These are phyloP conservation scores for Odocoileus virginianus DNA, from an alignment of 2,113 vertebrate species.

Conservation along the genomic window DNA sequence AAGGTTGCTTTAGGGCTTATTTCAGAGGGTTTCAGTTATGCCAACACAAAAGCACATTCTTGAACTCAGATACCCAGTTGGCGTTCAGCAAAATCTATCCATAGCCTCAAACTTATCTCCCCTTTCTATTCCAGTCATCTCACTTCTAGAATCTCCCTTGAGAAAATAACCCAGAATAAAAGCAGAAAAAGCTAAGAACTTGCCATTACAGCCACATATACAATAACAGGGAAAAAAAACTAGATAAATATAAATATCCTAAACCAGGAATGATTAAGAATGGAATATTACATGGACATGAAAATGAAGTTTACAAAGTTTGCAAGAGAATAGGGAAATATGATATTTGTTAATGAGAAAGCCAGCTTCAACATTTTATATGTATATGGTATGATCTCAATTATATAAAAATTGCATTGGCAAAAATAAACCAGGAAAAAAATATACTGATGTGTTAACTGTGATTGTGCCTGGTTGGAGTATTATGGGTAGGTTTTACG, in stretches of 20 bases:
- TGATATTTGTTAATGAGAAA: background rate
- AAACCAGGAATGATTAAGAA: background rate
- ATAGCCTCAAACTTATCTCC: background rate
- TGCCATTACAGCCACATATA: background rate
- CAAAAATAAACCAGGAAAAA: conserved; percentile 30
- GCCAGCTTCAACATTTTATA: background rate
- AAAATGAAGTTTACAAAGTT: conserved; percentile 13
- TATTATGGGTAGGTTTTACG: background rate
- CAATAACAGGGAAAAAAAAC: background rate
- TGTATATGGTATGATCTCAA: background rate
- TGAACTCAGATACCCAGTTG: background rate
- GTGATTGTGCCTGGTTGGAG: background rate
- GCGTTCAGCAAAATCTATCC: background rate
- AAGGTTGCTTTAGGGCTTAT: background rate
- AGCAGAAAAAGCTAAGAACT: background rate
- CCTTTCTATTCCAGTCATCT: background rate
- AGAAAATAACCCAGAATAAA: background rate
- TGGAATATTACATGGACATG: background rate
- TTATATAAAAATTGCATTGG: background rate
- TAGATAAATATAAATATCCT: background rate
- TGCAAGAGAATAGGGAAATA: background rate
- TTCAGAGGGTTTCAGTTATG: background rate
- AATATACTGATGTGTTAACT: background rate
- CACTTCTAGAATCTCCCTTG: background rate
- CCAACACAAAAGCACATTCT: background rate